Conservation (phyloP, 2,888 invertebrate species). For the Choreutis nemorana region DNA sequence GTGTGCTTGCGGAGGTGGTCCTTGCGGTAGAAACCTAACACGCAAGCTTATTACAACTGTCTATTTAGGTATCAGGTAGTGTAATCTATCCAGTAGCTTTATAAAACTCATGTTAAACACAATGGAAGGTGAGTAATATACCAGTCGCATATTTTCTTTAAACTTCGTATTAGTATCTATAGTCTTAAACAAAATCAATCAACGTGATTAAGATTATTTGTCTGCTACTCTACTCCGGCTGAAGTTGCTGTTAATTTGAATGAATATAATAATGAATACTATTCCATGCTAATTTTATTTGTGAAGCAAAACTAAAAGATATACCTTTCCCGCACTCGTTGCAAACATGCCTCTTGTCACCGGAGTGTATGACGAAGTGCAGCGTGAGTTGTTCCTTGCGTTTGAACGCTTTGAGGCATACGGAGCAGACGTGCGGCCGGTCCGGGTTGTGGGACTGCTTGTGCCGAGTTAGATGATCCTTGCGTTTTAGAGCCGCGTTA, state of each 20-base stretch:
- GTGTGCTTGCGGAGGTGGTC: slow-evolving; percentile 88
- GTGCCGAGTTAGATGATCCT: slow-evolving; percentile 86
- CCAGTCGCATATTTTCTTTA: not conserved
- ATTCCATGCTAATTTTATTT: slow-evolving; percentile 1
- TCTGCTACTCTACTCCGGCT: slow-evolving; percentile 1
- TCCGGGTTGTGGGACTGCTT: slow-evolving; percentile 90
- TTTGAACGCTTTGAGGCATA: slow-evolving; percentile 88
- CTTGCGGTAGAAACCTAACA: slow-evolving; percentile 82
- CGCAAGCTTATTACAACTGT: not conserved
- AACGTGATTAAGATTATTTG: too few relatives aligned
- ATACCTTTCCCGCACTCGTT: slow-evolving; percentile 86
- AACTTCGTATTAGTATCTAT: not conserved
- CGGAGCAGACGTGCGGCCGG: slow-evolving; percentile 86
- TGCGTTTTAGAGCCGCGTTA: slow-evolving; percentile 86
- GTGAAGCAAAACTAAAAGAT: slow-evolving; percentile 3
- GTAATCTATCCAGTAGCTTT: too few relatives aligned
- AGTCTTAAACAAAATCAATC: not conserved
- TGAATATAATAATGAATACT: too few relatives aligned
- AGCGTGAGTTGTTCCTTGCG: slow-evolving; percentile 88
- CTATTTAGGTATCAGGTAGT: too few relatives aligned
- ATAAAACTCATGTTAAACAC: too few relatives aligned
- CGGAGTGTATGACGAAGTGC: slow-evolving; percentile 90
- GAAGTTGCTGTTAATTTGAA: not conserved
- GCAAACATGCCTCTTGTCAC: slow-evolving; percentile 87
- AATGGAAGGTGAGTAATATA: too few relatives aligned